Evolutionary conservation across 64 coral and sea anemone genomes (phyloP).

Genomic region (Pocillopora damicornis): DNA sequence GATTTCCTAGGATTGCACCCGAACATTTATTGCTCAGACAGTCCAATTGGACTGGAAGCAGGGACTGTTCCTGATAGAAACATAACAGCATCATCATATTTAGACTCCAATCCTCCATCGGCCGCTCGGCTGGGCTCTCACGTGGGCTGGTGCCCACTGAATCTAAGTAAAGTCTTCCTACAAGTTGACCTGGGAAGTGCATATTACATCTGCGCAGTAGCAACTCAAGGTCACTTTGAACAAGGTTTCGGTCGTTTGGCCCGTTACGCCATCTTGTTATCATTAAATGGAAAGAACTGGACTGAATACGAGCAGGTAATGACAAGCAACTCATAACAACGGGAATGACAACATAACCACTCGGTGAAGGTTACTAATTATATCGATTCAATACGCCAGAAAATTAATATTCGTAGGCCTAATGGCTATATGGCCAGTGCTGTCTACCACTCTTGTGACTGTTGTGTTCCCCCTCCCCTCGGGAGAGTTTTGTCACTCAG

Average conservation of each 20-base stretch:
- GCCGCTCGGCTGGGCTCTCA: conserved; percentile 31
- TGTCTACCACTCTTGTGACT: too few species aligned
- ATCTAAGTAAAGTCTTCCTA: neutral
- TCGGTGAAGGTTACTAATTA: too few species aligned
- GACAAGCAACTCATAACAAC: too few species aligned
- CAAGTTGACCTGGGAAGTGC: conserved; percentile 55
- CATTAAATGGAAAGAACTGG: too few species aligned
- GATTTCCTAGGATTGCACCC: neutral
- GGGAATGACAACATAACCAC: too few species aligned
- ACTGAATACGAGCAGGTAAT: too few species aligned
- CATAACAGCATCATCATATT: conserved; percentile 39
- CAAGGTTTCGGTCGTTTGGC: neutral
- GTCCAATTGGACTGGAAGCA: conserved; percentile 9
- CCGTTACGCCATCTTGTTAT: neutral
- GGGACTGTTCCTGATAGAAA: conserved; percentile 20
- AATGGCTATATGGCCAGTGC: too few species aligned
- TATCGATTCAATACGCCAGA: too few species aligned
- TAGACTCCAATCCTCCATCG: conserved; percentile 7
- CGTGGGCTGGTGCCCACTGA: conserved; percentile 42
- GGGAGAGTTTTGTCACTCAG: too few species aligned
- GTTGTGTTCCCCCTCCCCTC: too few species aligned
- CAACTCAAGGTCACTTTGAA: conserved; percentile 32
- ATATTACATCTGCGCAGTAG: conserved; percentile 32
- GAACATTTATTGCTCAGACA: neutral
- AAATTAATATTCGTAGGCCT: too few species aligned